Percentiles rank a stretch among this genome's conserved stretches.
Conservation (phyloP, 2,797 vertebrate genomes). For the Paratrypauchen microcephalus region DNA sequence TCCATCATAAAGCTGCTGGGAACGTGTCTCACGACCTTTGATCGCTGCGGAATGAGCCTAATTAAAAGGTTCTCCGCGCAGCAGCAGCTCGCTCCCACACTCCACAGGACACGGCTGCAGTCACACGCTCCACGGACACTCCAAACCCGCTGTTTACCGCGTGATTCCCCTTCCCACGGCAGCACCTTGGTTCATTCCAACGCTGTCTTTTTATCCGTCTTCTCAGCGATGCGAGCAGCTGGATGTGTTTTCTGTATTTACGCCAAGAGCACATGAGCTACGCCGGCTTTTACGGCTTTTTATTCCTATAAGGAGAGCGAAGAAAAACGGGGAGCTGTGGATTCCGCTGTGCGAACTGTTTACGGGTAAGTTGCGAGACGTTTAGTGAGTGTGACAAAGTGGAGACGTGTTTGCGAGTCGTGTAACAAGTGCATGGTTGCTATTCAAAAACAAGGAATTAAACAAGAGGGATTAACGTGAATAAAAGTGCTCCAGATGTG, state of each 20-base stretch:
- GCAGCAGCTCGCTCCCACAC: not conserved
- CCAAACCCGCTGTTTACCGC: slow-evolving; percentile 24
- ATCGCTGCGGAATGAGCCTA: slow-evolving; percentile 37
- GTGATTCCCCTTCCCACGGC: slow-evolving; percentile 22
- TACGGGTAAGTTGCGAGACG: slow-evolving; percentile 55
- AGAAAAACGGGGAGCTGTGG: slow-evolving; percentile 9
- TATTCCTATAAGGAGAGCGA: slow-evolving; percentile 28
- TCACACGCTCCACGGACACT: not conserved
- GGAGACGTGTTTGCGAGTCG: slow-evolving; percentile 11
- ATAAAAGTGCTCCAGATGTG: not conserved
- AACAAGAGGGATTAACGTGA: not conserved
- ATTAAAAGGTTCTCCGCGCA: slow-evolving; percentile 20
- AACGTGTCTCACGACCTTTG: slow-evolving; percentile 30
- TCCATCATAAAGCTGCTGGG: slow-evolving; percentile 49
- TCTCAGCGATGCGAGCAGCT: slow-evolving; percentile 28
- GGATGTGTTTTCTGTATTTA: slow-evolving; percentile 15
- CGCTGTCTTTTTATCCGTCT: slow-evolving; percentile 32
- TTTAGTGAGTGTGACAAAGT: slow-evolving; percentile 33
- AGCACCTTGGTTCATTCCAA: slow-evolving; percentile 63
- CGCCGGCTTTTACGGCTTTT: not conserved
- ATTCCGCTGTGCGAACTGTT: slow-evolving; percentile 21
- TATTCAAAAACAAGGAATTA: not conserved
- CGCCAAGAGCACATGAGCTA: slow-evolving; percentile 33
- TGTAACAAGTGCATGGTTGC: slow-evolving; percentile 56
- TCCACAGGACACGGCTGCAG: not conserved